phyloP scores from a whole-genome alignment of 2,888 invertebrate genomes.

The Bombyx huttoni region DNA sequence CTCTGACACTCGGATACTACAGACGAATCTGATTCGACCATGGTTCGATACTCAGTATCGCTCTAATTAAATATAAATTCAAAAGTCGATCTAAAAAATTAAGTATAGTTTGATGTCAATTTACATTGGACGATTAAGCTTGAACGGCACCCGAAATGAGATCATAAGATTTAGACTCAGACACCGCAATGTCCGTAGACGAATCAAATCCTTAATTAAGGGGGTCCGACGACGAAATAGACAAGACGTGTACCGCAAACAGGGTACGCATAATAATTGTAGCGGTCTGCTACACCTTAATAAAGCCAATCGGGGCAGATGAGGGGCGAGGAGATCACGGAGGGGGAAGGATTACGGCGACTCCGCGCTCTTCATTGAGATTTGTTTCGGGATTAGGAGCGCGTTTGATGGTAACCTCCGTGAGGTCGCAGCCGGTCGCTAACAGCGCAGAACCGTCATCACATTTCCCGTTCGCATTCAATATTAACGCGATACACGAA shows the following conservation, averaged over 20 bases:
- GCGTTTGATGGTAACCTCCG: slow-evolving; percentile 59
- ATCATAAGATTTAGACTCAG: not conserved
- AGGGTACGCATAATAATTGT: slow-evolving; percentile 72
- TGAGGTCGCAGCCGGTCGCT: slow-evolving; percentile 35
- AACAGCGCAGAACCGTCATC: slow-evolving; percentile 32
- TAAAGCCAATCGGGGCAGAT: slow-evolving; percentile 64
- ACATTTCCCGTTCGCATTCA: slow-evolving; percentile 31
- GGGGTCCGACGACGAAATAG: slow-evolving; percentile 59
- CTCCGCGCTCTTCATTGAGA: slow-evolving; percentile 70
- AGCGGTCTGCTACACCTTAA: slow-evolving; percentile 72
- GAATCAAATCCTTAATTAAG: slow-evolving; percentile 68
- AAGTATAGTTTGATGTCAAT: too few relatives aligned
- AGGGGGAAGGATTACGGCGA: slow-evolving; percentile 51
- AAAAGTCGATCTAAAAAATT: too few relatives aligned
- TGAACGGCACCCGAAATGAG: not conserved
- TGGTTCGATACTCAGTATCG: too few relatives aligned
- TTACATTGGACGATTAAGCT: too few relatives aligned
- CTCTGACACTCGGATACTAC: slow-evolving; percentile 24
- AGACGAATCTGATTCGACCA: slow-evolving; percentile 22
- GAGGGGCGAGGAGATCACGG: slow-evolving; percentile 22
- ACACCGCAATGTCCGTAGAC: slow-evolving; percentile 38
- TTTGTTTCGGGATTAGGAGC: slow-evolving; percentile 69
- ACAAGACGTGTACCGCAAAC: slow-evolving; percentile 67
- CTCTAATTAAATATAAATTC: too few relatives aligned
- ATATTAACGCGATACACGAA: slow-evolving; percentile 42